phyloP scores from a whole-genome alignment of 2,888 invertebrate species.

The Agriopis leucophaearia region DNA sequence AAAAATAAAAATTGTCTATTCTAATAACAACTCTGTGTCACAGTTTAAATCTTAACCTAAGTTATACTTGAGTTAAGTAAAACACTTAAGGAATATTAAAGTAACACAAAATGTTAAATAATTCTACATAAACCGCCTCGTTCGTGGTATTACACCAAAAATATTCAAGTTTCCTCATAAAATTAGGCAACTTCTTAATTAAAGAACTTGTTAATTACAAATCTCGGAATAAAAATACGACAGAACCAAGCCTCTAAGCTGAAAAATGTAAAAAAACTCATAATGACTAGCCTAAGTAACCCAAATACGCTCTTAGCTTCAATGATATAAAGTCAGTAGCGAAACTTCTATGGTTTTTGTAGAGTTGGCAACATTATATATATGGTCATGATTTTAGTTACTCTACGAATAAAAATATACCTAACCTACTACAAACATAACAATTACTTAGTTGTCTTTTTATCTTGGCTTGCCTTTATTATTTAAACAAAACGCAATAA shows the following conservation, averaged over 20 bases:
- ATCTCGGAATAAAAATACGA: slow-evolving; percentile 20
- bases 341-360: slow-evolving; percentile 6
- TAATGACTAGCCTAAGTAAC: slow-evolving; percentile 31
- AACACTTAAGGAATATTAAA: neutral
- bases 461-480: no score
- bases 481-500: no score
- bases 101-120: neutral
- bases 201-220: slow-evolving; percentile 38
- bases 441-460: no score
- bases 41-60: neutral
- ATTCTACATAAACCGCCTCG: neutral
- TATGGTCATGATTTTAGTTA: no score
- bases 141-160: slow-evolving; percentile 5
- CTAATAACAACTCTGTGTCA: no score
- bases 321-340: slow-evolving; percentile 10
- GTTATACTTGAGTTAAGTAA: neutral
- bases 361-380: neutral
- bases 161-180: slow-evolving; percentile 3
- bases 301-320: slow-evolving; percentile 19
- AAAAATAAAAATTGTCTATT: no score
- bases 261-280: slow-evolving; percentile 31
- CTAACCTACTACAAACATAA: no score
- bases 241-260: slow-evolving; percentile 15
- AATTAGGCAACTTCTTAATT: slow-evolving; percentile 35
- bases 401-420: no score